phyloP scores from a whole-genome alignment of 2,113 vertebrate genomes.

The Emydocephalus ijimae region DNA sequence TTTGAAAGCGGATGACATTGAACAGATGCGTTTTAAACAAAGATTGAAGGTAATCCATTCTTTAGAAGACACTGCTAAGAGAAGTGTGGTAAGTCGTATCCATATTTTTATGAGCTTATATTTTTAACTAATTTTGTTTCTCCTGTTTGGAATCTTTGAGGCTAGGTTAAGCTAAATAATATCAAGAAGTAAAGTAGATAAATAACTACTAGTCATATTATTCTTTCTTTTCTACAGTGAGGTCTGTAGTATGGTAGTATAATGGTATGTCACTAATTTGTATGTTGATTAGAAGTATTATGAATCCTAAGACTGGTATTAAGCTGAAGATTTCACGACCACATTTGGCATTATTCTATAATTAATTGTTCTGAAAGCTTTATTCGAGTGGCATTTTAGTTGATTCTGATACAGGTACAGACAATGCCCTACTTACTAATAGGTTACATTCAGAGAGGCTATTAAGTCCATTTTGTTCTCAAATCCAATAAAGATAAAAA shows the following conservation, averaged over 20 bases:
- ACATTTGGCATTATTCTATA: neutral
- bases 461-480: neutral
- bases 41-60: constrained; percentile 97
- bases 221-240: neutral
- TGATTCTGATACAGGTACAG: neutral
- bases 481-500: neutral
- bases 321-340: neutral
- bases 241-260: neutral
- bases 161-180: neutral
- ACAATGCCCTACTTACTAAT: neutral
- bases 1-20: constrained; percentile 87
- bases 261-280: neutral
- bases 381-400: neutral
- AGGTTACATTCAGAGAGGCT: neutral
- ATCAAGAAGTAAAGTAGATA: neutral
- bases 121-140: neutral
- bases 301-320: neutral
- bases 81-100: constrained; percentile 86
- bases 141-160: neutral
- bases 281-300: neutral
- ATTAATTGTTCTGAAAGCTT: neutral
- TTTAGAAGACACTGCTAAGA: constrained; percentile 93
- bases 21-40: constrained; percentile 98
- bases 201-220: constrained; percentile 3
- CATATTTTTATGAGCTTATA: neutral